Percentiles rank a stretch among this genome's conserved stretches.
Conservation (phyloP, 2,888 invertebrate genomes). For the Spisula solida region DNA sequence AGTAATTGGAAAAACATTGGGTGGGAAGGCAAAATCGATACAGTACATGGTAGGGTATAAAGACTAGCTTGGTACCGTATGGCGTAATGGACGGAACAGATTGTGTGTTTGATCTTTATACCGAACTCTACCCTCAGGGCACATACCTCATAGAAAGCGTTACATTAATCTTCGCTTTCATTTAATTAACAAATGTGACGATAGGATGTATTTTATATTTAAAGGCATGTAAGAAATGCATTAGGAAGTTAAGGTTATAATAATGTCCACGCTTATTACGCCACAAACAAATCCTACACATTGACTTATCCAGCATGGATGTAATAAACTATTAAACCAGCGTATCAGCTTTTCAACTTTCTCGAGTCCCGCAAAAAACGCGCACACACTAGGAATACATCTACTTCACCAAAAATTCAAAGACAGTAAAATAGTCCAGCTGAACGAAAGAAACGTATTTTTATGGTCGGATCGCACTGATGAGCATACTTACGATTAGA, state of each 20-base stretch:
- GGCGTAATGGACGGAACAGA: background rate
- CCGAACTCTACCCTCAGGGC: background rate
- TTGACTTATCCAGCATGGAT: too few species aligned
- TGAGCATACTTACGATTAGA: background rate
- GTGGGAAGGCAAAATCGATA: background rate
- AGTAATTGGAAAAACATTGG: slow-evolving; percentile 1
- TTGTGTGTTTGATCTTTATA: background rate
- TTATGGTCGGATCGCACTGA: background rate
- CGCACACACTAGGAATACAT: background rate
- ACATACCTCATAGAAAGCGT: background rate
- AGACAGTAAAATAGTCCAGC: background rate
- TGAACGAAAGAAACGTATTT: background rate
- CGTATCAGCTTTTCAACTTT: background rate
- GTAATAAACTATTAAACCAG: background rate
- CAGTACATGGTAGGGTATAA: slow-evolving; percentile 5
- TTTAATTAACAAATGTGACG: slow-evolving; percentile 2
- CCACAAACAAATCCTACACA: too few species aligned
- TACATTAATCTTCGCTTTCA: background rate
- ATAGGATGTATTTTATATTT: background rate
- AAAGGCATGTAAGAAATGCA: background rate
- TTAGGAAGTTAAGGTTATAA: too few species aligned
- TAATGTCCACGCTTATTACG: too few species aligned
- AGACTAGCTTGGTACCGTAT: background rate
- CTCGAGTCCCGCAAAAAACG: background rate
- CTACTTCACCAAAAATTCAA: background rate